Evolutionary conservation across 2,797 vertebrate species (phyloP).

Genomic region (Sebastes hubbsi): DNA sequence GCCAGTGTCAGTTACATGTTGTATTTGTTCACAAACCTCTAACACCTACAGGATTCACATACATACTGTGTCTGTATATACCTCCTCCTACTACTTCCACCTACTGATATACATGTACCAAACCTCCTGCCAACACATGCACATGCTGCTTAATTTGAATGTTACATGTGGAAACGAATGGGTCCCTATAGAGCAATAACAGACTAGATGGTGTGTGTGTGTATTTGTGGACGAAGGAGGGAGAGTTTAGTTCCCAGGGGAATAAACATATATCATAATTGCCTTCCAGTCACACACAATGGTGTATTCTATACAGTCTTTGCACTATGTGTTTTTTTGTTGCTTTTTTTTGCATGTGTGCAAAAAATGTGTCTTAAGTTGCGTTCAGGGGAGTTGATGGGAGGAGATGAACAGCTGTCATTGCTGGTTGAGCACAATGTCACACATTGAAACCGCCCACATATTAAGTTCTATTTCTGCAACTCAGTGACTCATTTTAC

Average conservation of each 20-base stretch:
- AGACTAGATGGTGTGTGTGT: conserved; percentile 4
- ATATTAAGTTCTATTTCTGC: neutral
- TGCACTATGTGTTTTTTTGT: neutral
- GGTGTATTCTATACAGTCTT: neutral
- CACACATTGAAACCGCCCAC: neutral
- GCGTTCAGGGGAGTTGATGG: neutral
- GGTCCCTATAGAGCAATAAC: conserved; percentile 38
- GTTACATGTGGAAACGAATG: conserved; percentile 33
- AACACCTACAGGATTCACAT: neutral
- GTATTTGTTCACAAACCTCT: neutral
- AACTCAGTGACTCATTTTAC: neutral
- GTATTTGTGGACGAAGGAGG: neutral
- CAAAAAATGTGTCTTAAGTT: neutral
- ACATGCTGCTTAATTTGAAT: conserved; percentile 28
- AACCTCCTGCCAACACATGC: conserved; percentile 6
- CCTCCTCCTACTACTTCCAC: neutral
- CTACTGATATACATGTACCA: neutral
- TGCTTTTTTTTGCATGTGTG: neutral
- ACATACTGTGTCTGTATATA: neutral
- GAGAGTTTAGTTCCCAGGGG: conserved; percentile 14
- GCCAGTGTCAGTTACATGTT: neutral
- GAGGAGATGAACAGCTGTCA: conserved; percentile 21
- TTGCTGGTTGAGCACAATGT: neutral
- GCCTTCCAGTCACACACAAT: conserved; percentile 8
- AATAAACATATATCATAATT: conserved; percentile 18